phyloP scores from a whole-genome alignment of 1,140 invertebrate genomes.

The Sipha flava region DNA sequence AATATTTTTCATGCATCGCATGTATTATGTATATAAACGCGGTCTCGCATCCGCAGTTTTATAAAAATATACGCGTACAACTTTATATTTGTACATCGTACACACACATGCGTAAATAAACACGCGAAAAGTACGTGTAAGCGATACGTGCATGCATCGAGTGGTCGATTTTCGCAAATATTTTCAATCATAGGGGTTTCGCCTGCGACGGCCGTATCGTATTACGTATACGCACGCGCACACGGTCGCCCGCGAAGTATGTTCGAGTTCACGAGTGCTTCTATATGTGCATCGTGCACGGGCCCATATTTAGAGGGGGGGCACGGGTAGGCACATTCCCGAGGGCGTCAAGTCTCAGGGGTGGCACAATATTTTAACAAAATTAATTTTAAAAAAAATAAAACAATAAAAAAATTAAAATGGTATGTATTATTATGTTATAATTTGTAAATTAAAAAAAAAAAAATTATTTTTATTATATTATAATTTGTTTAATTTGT shows the following conservation, averaged over 20 bases:
- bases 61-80: neutral
- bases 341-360: too few relatives aligned
- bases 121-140: neutral
- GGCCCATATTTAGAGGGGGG: too few relatives aligned
- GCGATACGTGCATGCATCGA: neutral
- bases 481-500: too few relatives aligned
- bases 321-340: too few relatives aligned
- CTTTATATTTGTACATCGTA: neutral
- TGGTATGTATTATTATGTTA: too few relatives aligned
- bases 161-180: neutral
- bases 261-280: neutral
- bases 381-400: too few relatives aligned
- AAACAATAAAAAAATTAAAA: too few relatives aligned
- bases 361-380: too few relatives aligned
- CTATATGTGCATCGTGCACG: neutral
- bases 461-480: too few relatives aligned
- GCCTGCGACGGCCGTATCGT: neutral
- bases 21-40: too few relatives aligned
- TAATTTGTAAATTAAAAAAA: too few relatives aligned
- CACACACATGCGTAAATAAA: neutral
- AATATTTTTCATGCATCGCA: neutral
- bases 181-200: neutral
- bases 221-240: neutral
- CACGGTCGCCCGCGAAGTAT: neutral
- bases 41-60: too few relatives aligned